Evolutionary conservation across 1,140 invertebrate species (phyloP).

Genomic region (Episyrphus balteatus): DNA sequence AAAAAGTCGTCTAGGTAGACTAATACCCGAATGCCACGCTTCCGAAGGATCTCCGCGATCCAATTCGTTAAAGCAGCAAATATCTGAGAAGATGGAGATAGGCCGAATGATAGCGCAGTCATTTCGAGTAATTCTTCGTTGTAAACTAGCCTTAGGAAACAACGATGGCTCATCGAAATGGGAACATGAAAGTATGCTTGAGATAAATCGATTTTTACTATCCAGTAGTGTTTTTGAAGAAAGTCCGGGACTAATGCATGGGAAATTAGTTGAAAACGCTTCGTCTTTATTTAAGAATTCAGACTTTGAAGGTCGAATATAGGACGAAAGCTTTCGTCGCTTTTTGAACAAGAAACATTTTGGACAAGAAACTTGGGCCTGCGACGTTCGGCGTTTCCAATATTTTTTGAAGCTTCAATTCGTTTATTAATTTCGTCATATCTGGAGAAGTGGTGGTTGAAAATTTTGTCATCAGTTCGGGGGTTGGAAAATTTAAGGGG

Average conservation of each 20-base stretch:
- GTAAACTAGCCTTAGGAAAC: conserved; percentile 13
- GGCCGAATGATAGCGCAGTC: conserved; percentile 17
- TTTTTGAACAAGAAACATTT: conserved; percentile 19
- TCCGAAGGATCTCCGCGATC: conserved; percentile 19
- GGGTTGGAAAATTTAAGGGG: conserved; percentile 10
- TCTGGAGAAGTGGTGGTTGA: conserved; percentile 9
- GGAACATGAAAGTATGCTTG: conserved; percentile 35
- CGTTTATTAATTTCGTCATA: conserved; percentile 14
- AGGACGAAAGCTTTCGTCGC: not conserved
- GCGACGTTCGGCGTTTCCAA: conserved; percentile 8
- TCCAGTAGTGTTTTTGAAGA: conserved; percentile 14
- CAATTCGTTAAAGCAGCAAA: conserved; percentile 21
- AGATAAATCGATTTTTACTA: conserved; percentile 18
- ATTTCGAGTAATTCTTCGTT: conserved; percentile 8
- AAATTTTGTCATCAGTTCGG: conserved; percentile 7
- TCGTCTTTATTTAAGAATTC: conserved; percentile 16
- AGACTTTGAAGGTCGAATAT: conserved; percentile 24
- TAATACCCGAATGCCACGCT: conserved; percentile 11
- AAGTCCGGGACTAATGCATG: conserved; percentile 17
- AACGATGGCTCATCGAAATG: conserved; percentile 8
- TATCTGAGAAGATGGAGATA: conserved; percentile 7
- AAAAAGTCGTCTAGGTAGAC: conserved; percentile 25
- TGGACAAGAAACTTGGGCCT: conserved; percentile 20
- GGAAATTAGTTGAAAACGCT: conserved; percentile 18
- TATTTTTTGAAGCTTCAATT: conserved; percentile 8